Base-by-base conservation (phyloP, 23 tunicate species). In the Halocynthia aurantium region DNA sequence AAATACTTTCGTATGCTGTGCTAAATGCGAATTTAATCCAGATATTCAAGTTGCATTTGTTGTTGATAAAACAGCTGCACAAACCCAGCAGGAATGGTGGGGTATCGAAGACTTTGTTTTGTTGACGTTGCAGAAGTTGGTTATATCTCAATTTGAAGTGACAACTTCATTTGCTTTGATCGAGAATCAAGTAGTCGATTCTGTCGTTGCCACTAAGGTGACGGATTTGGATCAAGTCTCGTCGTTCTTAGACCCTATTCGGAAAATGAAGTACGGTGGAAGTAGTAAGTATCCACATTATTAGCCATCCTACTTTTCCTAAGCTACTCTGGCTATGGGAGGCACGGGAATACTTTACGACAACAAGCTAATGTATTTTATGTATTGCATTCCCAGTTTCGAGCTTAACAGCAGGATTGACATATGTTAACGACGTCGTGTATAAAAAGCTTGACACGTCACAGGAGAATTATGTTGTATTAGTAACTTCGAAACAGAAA, bases 381-480 rank as follows among this genome's bases (percentile, higher is more conserved):
- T 31, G 4, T 31, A 31, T n/a, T n/a, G n/a, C n/a, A n/a, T n/a
- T n/a, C n/a, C n/a, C 44, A 74, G 78, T 54, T 53, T 52, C 78
- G 52, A 51, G 22, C 6, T 54, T 64, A 8, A 65, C 64, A 10
- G 10, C 31, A 54, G 78, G 65, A 8, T 64, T 74, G n/a, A 44
- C 55, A 13, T 74, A 0, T 54, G 56, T 52, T 13, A 74, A 74
- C 64, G 7, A 74, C 8, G 78, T 74, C 63, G 0, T 74, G 10
- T 74, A 53, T 49, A 6, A 74, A 7, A 74, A 17, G 56, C 19
- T 53, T 53, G 78, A 74, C 63, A 53, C 65, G 6, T 54, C 50
- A n/a, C 19, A 65, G 56, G 78, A 74, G 71, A 62, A 74, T 56
- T 74, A 54, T 64, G 64, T 54, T 74, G 56, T 74, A 11, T 0